Percentiles rank a stretch among this genome's conserved stretches.
These are phyloP conservation scores for Alligator sinensis DNA, from an alignment of 2,113 vertebrate genomes.

Conservation along the genomic window DNA sequence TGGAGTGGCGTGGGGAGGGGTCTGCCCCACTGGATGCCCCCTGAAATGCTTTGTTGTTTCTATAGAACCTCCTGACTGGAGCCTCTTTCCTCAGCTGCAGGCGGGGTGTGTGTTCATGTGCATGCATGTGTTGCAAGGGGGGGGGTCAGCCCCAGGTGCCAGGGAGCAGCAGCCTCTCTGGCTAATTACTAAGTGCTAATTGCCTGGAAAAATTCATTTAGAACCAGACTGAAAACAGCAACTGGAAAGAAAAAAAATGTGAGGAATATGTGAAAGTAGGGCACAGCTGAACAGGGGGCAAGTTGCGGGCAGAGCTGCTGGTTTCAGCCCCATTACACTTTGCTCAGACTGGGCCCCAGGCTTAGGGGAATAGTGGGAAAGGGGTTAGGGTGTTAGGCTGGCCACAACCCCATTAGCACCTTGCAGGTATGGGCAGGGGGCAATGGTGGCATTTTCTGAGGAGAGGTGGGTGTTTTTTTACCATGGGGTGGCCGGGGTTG, in stretches of 20 bases:
- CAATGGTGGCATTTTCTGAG: not conserved
- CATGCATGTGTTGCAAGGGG: not conserved
- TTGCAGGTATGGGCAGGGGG: not conserved
- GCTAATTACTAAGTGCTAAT: slow-evolving; percentile 4
- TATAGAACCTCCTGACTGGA: not conserved
- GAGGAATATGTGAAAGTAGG: not conserved
- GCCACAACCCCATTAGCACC: slow-evolving; percentile 17
- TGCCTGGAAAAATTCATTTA: not conserved
- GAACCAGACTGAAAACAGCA: not conserved
- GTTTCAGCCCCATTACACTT: not conserved
- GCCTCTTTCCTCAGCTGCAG: not conserved
- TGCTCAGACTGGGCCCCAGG: not conserved
- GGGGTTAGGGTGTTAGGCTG: no score
- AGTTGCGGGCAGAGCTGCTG: not conserved
- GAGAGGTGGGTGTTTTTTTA: not conserved
- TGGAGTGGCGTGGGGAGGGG: no score
- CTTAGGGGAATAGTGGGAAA: no score
- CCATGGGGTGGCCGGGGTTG: no score
- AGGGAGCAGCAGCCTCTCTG: not conserved
- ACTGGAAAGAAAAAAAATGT: not conserved
- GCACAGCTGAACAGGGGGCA: not conserved
- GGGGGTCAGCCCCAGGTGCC: not conserved
- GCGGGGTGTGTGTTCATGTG: no score
- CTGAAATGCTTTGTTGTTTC: no score
- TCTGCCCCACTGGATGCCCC: no score